Evolutionary conservation across 2,797 vertebrate genomes (phyloP).

Genomic region (Gallinago stenura): DNA sequence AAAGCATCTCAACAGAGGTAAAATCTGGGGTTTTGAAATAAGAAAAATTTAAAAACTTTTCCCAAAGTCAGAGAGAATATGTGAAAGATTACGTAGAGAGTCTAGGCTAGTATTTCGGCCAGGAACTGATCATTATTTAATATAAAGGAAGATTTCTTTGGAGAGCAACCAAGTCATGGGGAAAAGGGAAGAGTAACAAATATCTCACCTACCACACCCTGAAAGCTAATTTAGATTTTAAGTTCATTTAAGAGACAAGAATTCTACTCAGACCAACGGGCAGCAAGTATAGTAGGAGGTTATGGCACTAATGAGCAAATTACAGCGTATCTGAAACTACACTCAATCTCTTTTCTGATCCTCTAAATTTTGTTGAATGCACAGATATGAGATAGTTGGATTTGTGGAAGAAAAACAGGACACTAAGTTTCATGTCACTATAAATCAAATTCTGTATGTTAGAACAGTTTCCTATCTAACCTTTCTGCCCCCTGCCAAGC

Average conservation of each 20-base stretch:
- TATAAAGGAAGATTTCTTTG: background rate
- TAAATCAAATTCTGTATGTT: background rate
- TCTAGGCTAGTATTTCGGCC: background rate
- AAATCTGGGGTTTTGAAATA: background rate
- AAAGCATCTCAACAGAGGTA: background rate
- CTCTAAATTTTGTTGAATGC: background rate
- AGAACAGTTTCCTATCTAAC: background rate
- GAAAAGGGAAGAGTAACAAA: background rate
- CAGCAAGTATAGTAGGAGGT: background rate
- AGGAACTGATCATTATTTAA: background rate
- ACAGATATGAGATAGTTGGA: fast-evolving
- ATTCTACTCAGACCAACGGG: background rate
- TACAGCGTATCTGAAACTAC: background rate
- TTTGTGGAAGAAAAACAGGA: background rate
- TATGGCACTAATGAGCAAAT: background rate
- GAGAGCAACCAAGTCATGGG: background rate
- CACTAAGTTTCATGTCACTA: background rate
- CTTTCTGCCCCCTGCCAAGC: background rate
- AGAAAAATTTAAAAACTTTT: background rate
- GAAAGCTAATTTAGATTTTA: background rate
- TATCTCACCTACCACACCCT: background rate
- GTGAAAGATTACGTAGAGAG: background rate
- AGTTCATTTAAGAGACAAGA: background rate
- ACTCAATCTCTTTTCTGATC: background rate
- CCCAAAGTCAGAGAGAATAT: background rate